Evolutionary conservation across 2,888 invertebrate genomes (phyloP).

Genomic region (Phaedon cochleariae): DNA sequence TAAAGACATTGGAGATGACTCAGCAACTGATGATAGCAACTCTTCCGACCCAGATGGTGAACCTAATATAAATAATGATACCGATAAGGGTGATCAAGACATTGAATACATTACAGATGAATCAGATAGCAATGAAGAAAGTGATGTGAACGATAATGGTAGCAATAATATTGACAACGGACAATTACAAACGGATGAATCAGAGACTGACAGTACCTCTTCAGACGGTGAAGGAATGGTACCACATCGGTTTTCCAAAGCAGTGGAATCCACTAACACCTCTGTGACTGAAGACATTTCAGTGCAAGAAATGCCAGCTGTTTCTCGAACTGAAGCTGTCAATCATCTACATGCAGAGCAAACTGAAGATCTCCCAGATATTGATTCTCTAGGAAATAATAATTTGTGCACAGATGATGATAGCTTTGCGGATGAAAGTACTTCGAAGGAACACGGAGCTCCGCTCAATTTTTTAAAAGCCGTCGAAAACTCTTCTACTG

Average conservation of each 20-base stretch:
- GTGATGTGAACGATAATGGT: neutral
- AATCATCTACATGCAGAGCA: too few relatives aligned
- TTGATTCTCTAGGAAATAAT: too few relatives aligned
- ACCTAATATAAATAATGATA: neutral
- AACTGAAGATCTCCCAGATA: too few relatives aligned
- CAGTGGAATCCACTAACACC: slow-evolving; percentile 36
- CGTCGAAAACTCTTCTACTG: slow-evolving; percentile 31
- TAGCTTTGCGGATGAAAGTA: slow-evolving; percentile 7
- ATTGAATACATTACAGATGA: too few relatives aligned
- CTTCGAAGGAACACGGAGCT: neutral
- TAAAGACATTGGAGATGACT: neutral
- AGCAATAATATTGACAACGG: neutral
- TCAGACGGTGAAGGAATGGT: neutral
- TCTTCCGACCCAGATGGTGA: neutral
- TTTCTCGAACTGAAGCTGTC: neutral
- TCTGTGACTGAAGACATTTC: slow-evolving; percentile 20
- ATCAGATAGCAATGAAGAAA: too few relatives aligned
- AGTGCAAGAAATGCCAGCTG: neutral
- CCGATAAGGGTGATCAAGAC: too few relatives aligned
- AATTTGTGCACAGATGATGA: neutral
- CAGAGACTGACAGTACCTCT: neutral
- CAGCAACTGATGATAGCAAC: too few relatives aligned
- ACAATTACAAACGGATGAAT: neutral
- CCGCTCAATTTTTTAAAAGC: slow-evolving; percentile 25
- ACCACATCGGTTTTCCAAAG: slow-evolving; percentile 42